Evolutionary conservation across 2,113 vertebrate genomes (phyloP).

Genomic region (Aptenodytes forsteri): DNA sequence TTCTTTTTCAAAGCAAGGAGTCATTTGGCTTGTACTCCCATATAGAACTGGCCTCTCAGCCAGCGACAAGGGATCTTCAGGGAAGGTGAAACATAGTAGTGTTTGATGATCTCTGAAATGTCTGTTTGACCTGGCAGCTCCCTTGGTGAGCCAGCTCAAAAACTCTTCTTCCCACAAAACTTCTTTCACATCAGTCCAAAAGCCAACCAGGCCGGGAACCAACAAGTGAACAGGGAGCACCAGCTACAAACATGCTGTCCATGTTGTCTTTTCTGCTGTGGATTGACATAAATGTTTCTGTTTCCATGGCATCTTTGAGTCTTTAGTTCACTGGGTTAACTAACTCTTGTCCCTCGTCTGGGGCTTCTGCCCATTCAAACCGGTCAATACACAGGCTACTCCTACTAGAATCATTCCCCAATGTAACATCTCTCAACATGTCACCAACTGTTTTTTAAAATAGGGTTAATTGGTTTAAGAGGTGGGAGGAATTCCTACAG

Average conservation of each 20-base stretch:
- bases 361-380: not conserved
- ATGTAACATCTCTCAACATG: rapidly evolving
- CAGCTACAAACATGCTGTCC: not conserved
- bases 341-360: not conserved
- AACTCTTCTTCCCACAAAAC: not conserved
- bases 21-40: not conserved
- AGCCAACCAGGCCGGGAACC: not conserved
- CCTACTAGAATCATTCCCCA: not conserved
- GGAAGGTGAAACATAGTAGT: not conserved
- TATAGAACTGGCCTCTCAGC: not conserved
- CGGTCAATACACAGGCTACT: not conserved
- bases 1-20: not conserved
- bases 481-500: not conserved
- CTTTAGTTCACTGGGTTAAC: not conserved
- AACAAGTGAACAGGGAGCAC: not conserved
- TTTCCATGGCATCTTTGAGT: not conserved
- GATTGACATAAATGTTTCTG: not conserved
- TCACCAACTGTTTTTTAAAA: not conserved
- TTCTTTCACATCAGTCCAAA: not conserved
- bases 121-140: rapidly evolving
- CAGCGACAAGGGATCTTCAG: not conserved
- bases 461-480: not conserved
- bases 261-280: not conserved
- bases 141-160: not conserved
- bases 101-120: not conserved